A percentile compares a stretch with the other conserved stretches of the same genome.
Evolutionary conservation across 2,113 vertebrate genomes (phyloP).

Genomic region (Thomomys bottae): DNA sequence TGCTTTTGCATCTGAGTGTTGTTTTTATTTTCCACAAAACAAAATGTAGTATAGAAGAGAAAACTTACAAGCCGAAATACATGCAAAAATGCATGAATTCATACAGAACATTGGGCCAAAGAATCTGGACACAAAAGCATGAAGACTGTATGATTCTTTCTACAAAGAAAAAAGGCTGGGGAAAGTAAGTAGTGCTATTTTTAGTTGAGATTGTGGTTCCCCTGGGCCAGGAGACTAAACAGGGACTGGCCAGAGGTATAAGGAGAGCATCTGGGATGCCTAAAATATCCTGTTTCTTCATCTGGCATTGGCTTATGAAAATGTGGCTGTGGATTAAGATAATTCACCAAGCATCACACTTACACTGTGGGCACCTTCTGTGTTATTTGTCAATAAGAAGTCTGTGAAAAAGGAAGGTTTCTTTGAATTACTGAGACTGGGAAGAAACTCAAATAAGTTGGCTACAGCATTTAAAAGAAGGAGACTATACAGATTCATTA

Average conservation of each 20-base stretch:
- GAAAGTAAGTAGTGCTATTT: background rate
- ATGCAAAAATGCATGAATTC: background rate
- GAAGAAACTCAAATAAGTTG: conserved; percentile 1
- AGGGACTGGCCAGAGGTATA: background rate
- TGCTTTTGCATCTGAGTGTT: background rate
- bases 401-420: background rate
- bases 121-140: background rate
- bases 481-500: background rate
- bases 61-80: background rate
- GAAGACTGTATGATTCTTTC: background rate
- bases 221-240: background rate
- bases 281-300: background rate
- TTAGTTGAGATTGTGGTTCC: background rate
- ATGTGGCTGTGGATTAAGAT: background rate
- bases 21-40: background rate
- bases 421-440: background rate
- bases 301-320: background rate
- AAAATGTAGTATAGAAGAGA: background rate
- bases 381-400: background rate
- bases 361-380: background rate
- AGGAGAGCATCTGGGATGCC: background rate
- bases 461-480: background rate
- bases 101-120: background rate
- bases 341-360: background rate
- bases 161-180: background rate